Conservation (phyloP, 1,140 invertebrate species). For the Piezodorus guildinii region DNA sequence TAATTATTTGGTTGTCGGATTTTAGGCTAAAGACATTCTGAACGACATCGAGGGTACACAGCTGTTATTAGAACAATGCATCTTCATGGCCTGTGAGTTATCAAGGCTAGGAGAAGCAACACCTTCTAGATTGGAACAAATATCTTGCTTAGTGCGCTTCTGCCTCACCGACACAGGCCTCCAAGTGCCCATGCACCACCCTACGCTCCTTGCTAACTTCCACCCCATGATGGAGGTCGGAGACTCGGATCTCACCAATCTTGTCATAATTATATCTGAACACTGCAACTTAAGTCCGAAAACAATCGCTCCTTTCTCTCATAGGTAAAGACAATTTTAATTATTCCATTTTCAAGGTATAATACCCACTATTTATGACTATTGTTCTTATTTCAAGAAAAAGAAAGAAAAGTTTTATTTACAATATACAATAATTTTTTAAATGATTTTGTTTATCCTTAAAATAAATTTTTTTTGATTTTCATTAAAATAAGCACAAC, state of each 20-base stretch:
- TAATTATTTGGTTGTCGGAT: no score
- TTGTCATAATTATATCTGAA: not conserved
- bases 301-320: not conserved
- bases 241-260: not conserved
- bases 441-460: no score
- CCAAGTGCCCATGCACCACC: not conserved
- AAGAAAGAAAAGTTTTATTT: no score
- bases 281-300: not conserved
- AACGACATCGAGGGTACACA: not conserved
- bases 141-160: not conserved
- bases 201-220: not conserved
- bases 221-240: not conserved
- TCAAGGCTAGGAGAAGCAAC: not conserved
- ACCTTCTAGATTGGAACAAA: not conserved
- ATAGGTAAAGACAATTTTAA: not conserved
- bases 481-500: no score
- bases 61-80: not conserved
- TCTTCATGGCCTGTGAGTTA: constrained; percentile 5
- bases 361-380: no score
- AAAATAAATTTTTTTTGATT: no score
- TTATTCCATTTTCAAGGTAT: no score
- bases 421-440: no score
- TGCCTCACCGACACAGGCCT: not conserved
- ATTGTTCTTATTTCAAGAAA: no score
- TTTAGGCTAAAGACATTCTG: no score